Conservation (phyloP, 2,888 invertebrate genomes). For the Athalia circularis region DNA sequence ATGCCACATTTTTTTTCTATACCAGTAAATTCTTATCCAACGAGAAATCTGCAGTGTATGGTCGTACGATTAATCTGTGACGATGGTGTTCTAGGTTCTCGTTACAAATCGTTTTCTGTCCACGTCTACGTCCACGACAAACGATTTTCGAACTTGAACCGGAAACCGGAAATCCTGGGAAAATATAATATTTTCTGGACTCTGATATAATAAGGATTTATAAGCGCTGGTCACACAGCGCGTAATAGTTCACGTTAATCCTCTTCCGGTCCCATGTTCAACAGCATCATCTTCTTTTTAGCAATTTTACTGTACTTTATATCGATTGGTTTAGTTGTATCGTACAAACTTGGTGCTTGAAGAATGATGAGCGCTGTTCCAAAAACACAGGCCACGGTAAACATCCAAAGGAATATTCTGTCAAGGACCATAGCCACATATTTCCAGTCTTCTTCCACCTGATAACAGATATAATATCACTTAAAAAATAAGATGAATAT, state of each 20-base stretch:
- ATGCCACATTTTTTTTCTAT: not conserved
- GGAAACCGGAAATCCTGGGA: constrained; percentile 3
- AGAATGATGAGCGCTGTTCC: constrained; percentile 93
- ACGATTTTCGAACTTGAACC: constrained; percentile 6
- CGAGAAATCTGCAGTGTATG: not conserved
- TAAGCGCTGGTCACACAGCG: constrained; percentile 24
- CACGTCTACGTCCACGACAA: not conserved
- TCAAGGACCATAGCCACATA: constrained; percentile 98
- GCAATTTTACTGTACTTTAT: constrained; percentile 93
- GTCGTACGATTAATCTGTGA: constrained; percentile 7
- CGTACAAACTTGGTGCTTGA: constrained; percentile 94
- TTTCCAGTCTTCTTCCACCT: constrained; percentile 99
- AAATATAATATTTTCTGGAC: not conserved
- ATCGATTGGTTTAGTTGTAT: constrained; percentile 92
- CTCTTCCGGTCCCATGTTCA: constrained; percentile 89
- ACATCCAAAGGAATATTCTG: constrained; percentile 95
- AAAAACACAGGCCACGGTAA: constrained; percentile 93
- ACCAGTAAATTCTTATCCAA: constrained; percentile 2
- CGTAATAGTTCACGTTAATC: constrained; percentile 72
- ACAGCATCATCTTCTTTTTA: constrained; percentile 90
- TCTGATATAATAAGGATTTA: not conserved
- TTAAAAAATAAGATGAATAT: not conserved
- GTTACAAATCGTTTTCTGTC: not conserved
- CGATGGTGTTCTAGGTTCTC: constrained; percentile 20
- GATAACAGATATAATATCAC: constrained; percentile 59